phyloP scores from a whole-genome alignment of 2,888 invertebrate genomes.

The Stenichneumon culpator region DNA sequence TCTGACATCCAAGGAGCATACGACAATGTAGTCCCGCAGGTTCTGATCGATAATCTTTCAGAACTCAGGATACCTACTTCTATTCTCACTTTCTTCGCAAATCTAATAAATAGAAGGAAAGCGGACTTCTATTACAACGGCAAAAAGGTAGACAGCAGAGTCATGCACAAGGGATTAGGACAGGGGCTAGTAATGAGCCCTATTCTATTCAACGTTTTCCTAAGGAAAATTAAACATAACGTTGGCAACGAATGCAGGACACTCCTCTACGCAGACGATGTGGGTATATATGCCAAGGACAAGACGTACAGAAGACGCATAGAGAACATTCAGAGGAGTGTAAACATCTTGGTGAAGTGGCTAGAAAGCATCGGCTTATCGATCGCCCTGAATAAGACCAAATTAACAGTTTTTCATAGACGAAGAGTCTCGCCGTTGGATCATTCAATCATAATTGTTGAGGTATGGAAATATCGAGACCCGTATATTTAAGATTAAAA shows the following conservation, averaged over 20 bases:
- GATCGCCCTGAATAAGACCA: constrained; percentile 20
- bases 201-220: constrained; percentile 19
- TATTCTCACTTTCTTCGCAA: neutral
- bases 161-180: constrained; percentile 22
- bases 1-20: constrained; percentile 61
- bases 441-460: constrained; percentile 6
- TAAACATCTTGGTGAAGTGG: neutral
- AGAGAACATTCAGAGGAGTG: neutral
- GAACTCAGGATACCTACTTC: constrained; percentile 34
- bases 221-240: neutral
- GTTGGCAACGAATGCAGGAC: constrained; percentile 10
- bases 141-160: neutral
- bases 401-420: constrained; percentile 29
- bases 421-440: neutral
- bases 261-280: constrained; percentile 20
- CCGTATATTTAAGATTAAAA: too few species aligned
- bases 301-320: neutral
- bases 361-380: neutral
- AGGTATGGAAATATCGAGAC: too few species aligned
- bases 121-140: neutral
- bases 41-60: constrained; percentile 14
- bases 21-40: constrained; percentile 41
- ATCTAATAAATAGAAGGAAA: neutral
- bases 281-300: neutral
- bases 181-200: constrained; percentile 24